phyloP scores from a whole-genome alignment of 2,888 invertebrate genomes.

The Limnephilus marmoratus region DNA sequence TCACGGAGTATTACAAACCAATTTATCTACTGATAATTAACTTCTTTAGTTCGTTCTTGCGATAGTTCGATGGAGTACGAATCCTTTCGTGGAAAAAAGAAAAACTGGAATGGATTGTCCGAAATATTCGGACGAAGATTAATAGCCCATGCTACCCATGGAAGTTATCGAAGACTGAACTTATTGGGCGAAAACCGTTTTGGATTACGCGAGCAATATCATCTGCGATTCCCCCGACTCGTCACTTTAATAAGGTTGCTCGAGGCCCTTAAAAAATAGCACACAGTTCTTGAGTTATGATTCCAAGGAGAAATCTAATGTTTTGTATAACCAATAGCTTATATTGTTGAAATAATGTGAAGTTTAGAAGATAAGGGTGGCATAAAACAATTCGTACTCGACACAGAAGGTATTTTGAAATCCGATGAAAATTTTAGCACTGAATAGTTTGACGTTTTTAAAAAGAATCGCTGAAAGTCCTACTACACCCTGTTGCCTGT shows the following conservation, averaged over 20 bases:
- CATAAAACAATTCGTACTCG: too few species aligned
- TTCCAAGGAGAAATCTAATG: neutral
- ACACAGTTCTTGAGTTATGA: neutral
- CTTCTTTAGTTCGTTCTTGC: neutral
- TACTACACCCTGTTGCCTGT: too few species aligned
- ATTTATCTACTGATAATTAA: neutral
- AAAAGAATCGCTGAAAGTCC: too few species aligned
- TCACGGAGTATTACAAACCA: neutral
- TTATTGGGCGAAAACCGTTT: conserved; percentile 55
- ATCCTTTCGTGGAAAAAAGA: neutral
- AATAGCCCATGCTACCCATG: neutral
- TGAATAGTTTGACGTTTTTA: too few species aligned
- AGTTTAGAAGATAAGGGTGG: too few species aligned
- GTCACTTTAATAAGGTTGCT: conserved; percentile 59
- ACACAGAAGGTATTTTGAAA: too few species aligned
- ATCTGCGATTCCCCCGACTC: conserved; percentile 47
- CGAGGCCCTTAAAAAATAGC: conserved; percentile 47
- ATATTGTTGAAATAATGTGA: too few species aligned
- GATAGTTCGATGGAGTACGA: neutral
- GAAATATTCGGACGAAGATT: conserved; percentile 13
- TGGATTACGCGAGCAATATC: conserved; percentile 50
- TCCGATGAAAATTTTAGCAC: too few species aligned
- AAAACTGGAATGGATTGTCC: neutral
- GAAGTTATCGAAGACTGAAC: conserved; percentile 49
- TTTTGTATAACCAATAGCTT: neutral